Conservation (phyloP, 2,797 vertebrate species). For the Cynodonichthys magdalenae region DNA sequence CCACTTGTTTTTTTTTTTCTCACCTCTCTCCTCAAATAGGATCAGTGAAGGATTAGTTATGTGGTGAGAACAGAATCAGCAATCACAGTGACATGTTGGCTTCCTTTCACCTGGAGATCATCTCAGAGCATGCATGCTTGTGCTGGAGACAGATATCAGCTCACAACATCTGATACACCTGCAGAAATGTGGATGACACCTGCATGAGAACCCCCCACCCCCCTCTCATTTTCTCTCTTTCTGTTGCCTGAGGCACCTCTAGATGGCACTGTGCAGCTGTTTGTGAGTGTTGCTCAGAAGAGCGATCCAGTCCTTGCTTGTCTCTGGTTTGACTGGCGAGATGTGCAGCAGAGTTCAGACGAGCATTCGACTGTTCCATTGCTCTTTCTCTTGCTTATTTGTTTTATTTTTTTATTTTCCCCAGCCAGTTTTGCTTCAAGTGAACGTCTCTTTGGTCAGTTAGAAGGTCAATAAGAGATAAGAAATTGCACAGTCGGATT, state of each 20-base stretch:
- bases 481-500: conserved; percentile 15
- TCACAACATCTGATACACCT: conserved; percentile 71
- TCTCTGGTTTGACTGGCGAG: conserved; percentile 43
- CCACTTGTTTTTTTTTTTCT: conserved; percentile 42
- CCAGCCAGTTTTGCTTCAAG: conserved; percentile 61
- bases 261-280: conserved; percentile 84
- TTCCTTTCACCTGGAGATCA: conserved; percentile 60
- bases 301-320: conserved; percentile 13
- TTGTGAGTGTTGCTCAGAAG: conserved; percentile 23
- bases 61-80: conserved; percentile 69
- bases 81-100: conserved; percentile 65
- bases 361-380: conserved; percentile 76
- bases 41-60: conserved; percentile 74
- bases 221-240: not conserved
- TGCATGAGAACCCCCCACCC: conserved; percentile 21
- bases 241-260: conserved; percentile 52
- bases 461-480: conserved; percentile 60
- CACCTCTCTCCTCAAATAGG: conserved; percentile 45
- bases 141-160: conserved; percentile 57
- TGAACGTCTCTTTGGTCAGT: conserved; percentile 65
- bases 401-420: conserved; percentile 64
- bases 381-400: conserved; percentile 49
- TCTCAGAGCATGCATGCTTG: conserved; percentile 45
- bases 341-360: conserved; percentile 49
- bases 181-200: conserved; percentile 67